These are phyloP conservation scores for Capromys pilorides DNA, from an alignment of 2,797 vertebrate genomes.

Conservation along the genomic window DNA sequence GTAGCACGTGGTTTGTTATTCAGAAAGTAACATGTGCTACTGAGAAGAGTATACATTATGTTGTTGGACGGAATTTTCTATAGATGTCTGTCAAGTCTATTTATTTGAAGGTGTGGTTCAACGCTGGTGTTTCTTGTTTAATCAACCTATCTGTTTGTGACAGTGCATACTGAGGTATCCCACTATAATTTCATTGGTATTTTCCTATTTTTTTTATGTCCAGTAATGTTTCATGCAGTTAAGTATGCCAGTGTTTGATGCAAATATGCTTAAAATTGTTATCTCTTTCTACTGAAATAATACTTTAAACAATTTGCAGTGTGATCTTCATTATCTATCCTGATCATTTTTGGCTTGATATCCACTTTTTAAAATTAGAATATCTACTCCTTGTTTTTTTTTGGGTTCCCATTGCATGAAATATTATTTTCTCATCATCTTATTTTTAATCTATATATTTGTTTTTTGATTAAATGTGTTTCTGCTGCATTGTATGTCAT, in stretches of 20 bases:
- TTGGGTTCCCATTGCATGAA: not conserved
- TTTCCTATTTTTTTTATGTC: not conserved
- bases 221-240: not conserved
- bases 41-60: not conserved
- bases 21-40: not conserved
- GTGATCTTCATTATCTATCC: not conserved
- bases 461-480: not conserved
- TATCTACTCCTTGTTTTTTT: not conserved
- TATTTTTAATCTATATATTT: not conserved
- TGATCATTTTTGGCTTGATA: not conserved
- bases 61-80: not conserved
- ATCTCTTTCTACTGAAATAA: not conserved
- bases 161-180: not conserved
- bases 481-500: not conserved
- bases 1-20: not conserved
- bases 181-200: not conserved
- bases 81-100: not conserved
- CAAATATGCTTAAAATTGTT: not conserved
- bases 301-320: not conserved
- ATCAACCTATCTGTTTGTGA: not conserved
- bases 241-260: not conserved
- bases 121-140: not conserved
- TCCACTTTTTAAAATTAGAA: not conserved
- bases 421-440: not conserved
- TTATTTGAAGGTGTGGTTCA: not conserved